phyloP scores from a whole-genome alignment of 2,113 vertebrate species.

The Ardeotis arabs region DNA sequence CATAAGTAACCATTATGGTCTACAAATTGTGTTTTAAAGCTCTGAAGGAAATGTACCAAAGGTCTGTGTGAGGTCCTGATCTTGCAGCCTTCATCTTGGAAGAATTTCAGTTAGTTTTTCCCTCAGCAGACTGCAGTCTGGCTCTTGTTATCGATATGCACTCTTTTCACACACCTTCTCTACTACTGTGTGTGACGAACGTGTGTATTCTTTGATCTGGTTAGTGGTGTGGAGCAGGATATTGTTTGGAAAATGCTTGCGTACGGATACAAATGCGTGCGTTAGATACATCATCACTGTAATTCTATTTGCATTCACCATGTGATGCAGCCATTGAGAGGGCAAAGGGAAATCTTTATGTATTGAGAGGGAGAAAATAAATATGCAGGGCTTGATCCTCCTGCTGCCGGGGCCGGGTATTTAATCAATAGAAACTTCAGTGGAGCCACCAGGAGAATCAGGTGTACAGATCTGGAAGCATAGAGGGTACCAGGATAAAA shows the following conservation, averaged over 20 bases:
- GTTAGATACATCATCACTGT: constrained; percentile 22
- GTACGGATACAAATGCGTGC: background rate
- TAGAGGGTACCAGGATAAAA: background rate
- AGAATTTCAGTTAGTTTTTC: background rate
- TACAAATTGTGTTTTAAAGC: background rate
- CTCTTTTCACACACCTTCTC: background rate
- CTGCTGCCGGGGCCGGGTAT: constrained; percentile 30
- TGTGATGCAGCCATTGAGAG: constrained; percentile 25
- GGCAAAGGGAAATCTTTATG: constrained; percentile 40
- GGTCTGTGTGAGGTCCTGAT: background rate
- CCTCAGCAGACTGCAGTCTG: background rate
- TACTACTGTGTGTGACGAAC: rapidly evolving
- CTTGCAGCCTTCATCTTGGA: background rate
- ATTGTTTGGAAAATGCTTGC: background rate
- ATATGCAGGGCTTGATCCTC: constrained; percentile 14
- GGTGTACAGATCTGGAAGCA: background rate
- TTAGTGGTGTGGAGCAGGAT: background rate
- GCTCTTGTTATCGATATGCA: background rate
- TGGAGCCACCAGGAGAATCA: constrained; percentile 8
- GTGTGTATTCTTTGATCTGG: background rate
- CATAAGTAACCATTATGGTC: background rate
- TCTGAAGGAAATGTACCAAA: background rate
- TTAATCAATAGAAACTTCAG: constrained; percentile 47
- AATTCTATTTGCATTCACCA: constrained; percentile 53
- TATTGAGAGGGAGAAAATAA: constrained; percentile 40